Base-by-base conservation (phyloP, 2,113 vertebrate genomes). In the Microcebus lehilahytsara region DNA sequence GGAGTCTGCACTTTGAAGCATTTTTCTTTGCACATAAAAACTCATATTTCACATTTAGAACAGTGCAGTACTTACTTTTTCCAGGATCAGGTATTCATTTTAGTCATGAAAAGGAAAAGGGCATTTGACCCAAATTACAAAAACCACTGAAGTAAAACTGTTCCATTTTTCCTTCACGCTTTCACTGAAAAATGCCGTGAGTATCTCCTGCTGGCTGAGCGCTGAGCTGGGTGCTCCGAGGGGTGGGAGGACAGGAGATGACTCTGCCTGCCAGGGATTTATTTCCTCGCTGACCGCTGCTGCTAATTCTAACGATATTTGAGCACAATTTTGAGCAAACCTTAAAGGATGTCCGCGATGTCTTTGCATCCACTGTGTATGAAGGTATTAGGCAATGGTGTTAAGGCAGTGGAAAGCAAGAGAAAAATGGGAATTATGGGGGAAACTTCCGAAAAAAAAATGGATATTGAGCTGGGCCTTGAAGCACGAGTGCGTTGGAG, bases 281-380 rank as follows among this genome's bases (percentile, higher is more conserved):
- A 37, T 51, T 4, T 13, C 42, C 34, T 16, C 5, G 14, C 92
- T 12, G 22, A 9, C 20, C 20, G 25, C 80, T 69, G 30, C 34
- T 5, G 9, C 20, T 10, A 0, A n/a, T 0, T 1, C 8, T 7
- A 10, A 25, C 4, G 1, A 12, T 9, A 3, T 0, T 56, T 13
- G 14, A 17, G 37, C 8, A 5, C 51, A 27, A 4, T 19, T 9
- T 22, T 4, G 22, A 42, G 42, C n/a, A 37, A 34, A 19, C 7
- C 6, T 4, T 4, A 9, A 11, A 14, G n/a, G 12, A 10, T 10
- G 40, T 11, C 27, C 64, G 0, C 2, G 0, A 4, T 6, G 9
- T 64, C 84, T 25, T 22, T 25, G 19, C 0, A 16, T 30, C 46
- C 71, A 5, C 16, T 11, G 12, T 4, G 0, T 5, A 3, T 30